phyloP scores from a whole-genome alignment of 1,140 invertebrate species.

The Drosophila virilis region DNA sequence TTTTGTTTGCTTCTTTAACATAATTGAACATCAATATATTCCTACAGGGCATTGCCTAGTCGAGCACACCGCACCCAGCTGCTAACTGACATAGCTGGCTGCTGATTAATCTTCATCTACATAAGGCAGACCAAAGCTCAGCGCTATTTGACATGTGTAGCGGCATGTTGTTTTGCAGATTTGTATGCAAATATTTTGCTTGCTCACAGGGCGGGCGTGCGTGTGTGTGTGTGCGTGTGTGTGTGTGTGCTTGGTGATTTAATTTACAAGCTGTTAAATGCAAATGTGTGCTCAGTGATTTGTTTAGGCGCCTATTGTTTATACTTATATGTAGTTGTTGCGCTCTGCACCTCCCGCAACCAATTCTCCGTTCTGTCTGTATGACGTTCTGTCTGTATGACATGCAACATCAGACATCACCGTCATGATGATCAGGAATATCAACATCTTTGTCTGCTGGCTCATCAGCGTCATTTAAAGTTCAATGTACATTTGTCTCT shows the following conservation, averaged over 20 bases:
- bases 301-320: conserved; percentile 51
- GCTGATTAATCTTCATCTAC: conserved; percentile 69
- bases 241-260: conserved; percentile 42
- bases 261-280: conserved; percentile 63
- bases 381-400: conserved; percentile 3
- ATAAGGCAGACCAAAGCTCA: conserved; percentile 43
- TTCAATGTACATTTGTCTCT: conserved; percentile 73
- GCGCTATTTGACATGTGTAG: conserved; percentile 66
- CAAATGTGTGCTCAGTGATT: conserved; percentile 56
- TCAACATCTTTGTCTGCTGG: conserved; percentile 9
- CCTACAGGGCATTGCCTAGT: conserved; percentile 20
- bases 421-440: conserved; percentile 6
- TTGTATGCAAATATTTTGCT: conserved; percentile 73
- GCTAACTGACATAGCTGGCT: conserved; percentile 39
- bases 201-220: conserved; percentile 3
- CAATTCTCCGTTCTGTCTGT: neutral
- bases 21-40: neutral
- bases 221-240: conserved; percentile 6
- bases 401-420: conserved; percentile 29
- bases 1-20: neutral
- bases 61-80: neutral
- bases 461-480: conserved; percentile 42
- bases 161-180: conserved; percentile 51
- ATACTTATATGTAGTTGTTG: neutral
- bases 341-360: neutral